Conservation (phyloP, 1,140 invertebrate species). For the Hycleus cichorii region DNA sequence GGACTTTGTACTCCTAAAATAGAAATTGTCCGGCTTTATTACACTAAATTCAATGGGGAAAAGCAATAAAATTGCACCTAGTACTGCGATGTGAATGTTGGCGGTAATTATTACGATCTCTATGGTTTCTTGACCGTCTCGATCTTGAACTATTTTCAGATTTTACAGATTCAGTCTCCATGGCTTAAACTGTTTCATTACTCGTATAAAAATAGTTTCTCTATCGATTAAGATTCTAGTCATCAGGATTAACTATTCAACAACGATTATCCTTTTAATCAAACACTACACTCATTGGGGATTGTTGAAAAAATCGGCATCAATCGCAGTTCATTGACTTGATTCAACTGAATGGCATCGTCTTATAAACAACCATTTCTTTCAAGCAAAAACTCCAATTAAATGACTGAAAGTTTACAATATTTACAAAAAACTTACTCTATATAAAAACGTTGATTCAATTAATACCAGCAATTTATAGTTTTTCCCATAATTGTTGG, state of each 20-base stretch:
- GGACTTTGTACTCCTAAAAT: conserved; percentile 36
- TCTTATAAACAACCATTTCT: conserved; percentile 19
- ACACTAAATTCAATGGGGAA: neutral
- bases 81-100: conserved; percentile 53
- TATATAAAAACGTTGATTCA: neutral
- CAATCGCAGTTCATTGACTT: conserved; percentile 20
- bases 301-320: neutral
- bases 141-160: conserved; percentile 55
- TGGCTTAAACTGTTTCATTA: conserved; percentile 41
- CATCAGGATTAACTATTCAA: neutral
- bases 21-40: neutral
- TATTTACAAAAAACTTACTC: neutral
- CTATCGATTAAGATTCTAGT: neutral
- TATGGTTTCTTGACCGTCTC: conserved; percentile 47
- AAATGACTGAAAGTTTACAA: no score
- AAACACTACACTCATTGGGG: neutral
- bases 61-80: conserved; percentile 39
- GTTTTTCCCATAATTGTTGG: neutral
- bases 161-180: conserved; percentile 58
- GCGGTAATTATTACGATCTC: conserved; percentile 44
- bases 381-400: neutral
- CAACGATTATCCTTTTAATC: neutral
- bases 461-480: neutral
- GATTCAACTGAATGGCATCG: conserved; percentile 13
- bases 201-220: conserved; percentile 23